phyloP scores from a whole-genome alignment of 2,113 vertebrate genomes.

The Hemiprocne comata region DNA sequence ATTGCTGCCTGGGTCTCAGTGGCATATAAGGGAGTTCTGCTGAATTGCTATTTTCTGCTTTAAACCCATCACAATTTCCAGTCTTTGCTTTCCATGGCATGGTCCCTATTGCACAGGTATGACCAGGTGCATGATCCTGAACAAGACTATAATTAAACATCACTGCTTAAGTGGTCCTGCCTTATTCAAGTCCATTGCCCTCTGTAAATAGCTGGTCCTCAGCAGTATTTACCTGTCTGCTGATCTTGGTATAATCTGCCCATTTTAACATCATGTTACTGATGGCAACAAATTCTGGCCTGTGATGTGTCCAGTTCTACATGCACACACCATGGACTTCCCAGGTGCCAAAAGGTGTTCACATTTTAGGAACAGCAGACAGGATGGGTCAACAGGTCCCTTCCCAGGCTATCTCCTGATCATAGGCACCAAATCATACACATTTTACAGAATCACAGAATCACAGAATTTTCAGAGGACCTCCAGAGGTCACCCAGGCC shows the following conservation, averaged over 20 bases:
- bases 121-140: background rate
- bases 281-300: background rate
- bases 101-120: background rate
- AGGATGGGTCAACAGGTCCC: background rate
- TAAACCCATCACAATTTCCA: background rate
- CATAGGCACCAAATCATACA: too few relatives aligned
- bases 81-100: background rate
- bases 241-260: background rate
- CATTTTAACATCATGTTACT: too few relatives aligned
- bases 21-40: background rate
- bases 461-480: too few relatives aligned
- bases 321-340: rapidly evolving
- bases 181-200: background rate
- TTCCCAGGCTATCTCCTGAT: background rate
- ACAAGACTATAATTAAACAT: background rate
- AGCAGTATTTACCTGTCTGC: background rate
- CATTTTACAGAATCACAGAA: too few relatives aligned
- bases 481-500: too few relatives aligned
- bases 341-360: background rate
- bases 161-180: background rate
- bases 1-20: background rate
- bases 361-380: background rate
- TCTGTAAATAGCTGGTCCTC: background rate
- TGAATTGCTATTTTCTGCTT: background rate
- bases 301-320: background rate